These are phyloP conservation scores for Tringa solitaria DNA, from an alignment of 2,113 vertebrate species.

Conservation along the genomic window DNA sequence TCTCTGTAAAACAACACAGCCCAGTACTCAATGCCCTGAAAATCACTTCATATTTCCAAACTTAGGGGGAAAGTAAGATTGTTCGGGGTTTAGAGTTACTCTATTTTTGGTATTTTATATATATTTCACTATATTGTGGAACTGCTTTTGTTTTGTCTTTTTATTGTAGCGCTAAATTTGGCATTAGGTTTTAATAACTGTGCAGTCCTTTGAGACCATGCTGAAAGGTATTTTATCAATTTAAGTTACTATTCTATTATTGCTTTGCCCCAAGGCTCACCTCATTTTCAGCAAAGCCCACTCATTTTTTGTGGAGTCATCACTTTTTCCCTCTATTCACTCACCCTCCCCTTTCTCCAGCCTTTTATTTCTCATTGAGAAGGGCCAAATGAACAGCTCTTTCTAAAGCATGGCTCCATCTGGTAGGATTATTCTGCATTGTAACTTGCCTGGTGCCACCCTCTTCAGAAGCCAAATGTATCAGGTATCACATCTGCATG, in stretches of 20 bases:
- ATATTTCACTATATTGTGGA: conserved; percentile 3
- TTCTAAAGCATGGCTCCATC: background rate
- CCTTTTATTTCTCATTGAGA: background rate
- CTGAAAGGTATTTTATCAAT: conserved; percentile 59
- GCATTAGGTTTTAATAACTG: conserved; percentile 58
- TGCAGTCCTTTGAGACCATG: conserved; percentile 35
- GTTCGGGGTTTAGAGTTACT: background rate
- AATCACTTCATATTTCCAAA: conserved; percentile 44
- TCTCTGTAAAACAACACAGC: background rate
- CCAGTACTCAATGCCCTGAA: background rate
- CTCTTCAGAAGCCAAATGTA: background rate
- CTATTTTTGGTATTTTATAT: conserved; percentile 15
- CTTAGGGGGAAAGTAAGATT: background rate
- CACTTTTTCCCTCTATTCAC: background rate
- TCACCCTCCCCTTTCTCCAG: background rate
- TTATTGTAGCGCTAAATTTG: conserved; percentile 60
- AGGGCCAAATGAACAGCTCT: background rate
- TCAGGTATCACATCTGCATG: background rate
- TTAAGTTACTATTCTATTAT: conserved; percentile 45
- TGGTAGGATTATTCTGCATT: background rate
- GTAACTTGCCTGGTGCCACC: background rate
- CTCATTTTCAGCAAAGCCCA: conserved; percentile 28
- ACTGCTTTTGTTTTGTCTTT: conserved; percentile 36
- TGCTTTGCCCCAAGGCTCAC: conserved; percentile 28
- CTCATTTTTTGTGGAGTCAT: conserved; percentile 42